Evolutionary conservation across 2,113 vertebrate species (phyloP).

Genomic region (Phalacrocorax aristotelis): DNA sequence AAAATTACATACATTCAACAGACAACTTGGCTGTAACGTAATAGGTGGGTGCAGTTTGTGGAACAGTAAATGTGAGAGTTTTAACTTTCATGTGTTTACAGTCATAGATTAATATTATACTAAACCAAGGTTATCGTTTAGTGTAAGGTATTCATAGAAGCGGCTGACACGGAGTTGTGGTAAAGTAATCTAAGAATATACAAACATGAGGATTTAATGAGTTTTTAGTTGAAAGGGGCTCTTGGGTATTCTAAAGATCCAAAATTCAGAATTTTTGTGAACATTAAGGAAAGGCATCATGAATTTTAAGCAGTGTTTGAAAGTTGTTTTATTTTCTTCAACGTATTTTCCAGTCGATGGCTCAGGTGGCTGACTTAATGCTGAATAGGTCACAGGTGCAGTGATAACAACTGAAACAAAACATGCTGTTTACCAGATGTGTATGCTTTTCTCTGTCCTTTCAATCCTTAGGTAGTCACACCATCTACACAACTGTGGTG

Average conservation of each 20-base stretch:
- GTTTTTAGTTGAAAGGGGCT: neutral
- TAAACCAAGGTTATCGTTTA: neutral
- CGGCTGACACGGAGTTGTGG: neutral
- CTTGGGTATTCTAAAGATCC: neutral
- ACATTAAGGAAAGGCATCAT: neutral
- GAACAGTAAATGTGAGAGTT: neutral
- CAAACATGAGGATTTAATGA: neutral
- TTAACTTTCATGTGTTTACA: neutral
- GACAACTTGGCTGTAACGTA: neutral
- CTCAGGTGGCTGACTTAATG: neutral
- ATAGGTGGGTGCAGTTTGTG: neutral
- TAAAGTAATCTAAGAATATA: neutral
- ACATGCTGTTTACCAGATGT: neutral
- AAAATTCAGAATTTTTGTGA: neutral
- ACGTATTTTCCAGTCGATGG: neutral
- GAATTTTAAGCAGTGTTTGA: neutral
- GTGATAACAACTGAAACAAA: neutral
- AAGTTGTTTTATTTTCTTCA: neutral
- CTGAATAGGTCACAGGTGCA: neutral
- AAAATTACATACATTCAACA: neutral
- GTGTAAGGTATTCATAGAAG: neutral
- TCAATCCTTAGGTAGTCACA: neutral
- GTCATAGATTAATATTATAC: neutral
- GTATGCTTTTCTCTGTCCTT: neutral
- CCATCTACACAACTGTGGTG: neutral